Percentiles rank a stretch among this genome's conserved stretches.
These are phyloP conservation scores for Nesidiocoris tenuis DNA, from an alignment of 2,888 invertebrate genomes.

Conservation along the genomic window DNA sequence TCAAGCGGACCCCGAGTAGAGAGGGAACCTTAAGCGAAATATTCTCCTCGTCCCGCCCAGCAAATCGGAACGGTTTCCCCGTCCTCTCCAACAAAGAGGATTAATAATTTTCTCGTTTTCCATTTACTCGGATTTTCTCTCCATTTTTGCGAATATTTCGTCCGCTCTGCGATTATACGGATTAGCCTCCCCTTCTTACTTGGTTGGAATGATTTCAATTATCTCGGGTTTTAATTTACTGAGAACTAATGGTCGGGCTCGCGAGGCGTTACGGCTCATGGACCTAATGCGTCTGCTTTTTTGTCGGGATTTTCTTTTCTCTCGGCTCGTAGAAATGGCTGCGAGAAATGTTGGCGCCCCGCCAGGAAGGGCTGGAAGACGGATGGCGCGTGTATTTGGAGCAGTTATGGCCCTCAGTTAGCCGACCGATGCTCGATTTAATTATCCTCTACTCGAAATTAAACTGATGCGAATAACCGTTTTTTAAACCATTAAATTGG, in stretches of 20 bases:
- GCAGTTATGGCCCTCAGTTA: no score
- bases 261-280: constrained; percentile 20
- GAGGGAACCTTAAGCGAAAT: not conserved
- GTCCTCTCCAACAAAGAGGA: not conserved
- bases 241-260: constrained; percentile 3
- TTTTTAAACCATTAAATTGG: no score
- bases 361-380: not conserved
- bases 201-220: not conserved
- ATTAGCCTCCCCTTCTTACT: not conserved
- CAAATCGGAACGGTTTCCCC: not conserved
- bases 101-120: not conserved
- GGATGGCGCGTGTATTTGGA: no score
- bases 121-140: not conserved
- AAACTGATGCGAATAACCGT: no score
- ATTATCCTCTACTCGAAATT: no score
- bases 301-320: constrained; percentile 8
- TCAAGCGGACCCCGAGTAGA: not conserved
- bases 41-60: not conserved
- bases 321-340: not conserved
- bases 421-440: no score
- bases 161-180: not conserved
- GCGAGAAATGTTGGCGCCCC: not conserved
- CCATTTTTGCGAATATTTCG: not conserved
- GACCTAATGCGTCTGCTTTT: constrained; percentile 31
- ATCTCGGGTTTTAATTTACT: constrained; percentile 10